Evolutionary conservation across 2,888 invertebrate genomes (phyloP).

Genomic region (Luffia ferchaultella): DNA sequence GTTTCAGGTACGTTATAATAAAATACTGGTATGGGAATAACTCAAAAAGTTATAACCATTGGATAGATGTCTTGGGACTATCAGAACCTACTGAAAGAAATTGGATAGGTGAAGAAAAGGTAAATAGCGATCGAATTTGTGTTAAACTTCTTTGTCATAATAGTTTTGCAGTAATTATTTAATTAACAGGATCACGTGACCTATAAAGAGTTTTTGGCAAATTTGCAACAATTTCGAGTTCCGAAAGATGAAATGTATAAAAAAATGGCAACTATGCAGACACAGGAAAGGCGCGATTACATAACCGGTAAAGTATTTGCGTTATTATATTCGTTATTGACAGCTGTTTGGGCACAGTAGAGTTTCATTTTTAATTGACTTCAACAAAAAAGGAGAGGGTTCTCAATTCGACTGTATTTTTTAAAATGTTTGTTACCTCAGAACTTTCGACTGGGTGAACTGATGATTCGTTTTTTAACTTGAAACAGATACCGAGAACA

Average conservation of each 20-base stretch:
- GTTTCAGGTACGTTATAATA: slow-evolving; percentile 74
- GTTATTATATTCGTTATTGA: too few species aligned
- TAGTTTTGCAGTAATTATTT: neutral
- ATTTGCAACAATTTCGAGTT: slow-evolving; percentile 69
- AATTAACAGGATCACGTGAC: slow-evolving; percentile 69
- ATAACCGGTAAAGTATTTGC: too few species aligned
- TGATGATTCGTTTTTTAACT: too few species aligned
- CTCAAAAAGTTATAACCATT: slow-evolving; percentile 75
- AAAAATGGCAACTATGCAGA: slow-evolving; percentile 49
- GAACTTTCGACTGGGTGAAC: too few species aligned
- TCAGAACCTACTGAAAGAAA: slow-evolving; percentile 76
- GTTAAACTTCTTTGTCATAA: neutral
- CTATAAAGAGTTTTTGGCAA: slow-evolving; percentile 73
- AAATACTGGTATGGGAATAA: slow-evolving; percentile 80
- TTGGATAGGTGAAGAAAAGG: slow-evolving; percentile 73
- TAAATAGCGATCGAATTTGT: slow-evolving; percentile 20
- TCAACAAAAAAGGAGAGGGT: too few species aligned
- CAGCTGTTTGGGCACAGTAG: slow-evolving; percentile 42
- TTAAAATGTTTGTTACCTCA: too few species aligned
- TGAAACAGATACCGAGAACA: too few species aligned
- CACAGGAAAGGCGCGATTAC: slow-evolving; percentile 37
- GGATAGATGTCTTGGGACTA: slow-evolving; percentile 74
- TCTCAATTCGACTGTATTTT: too few species aligned
- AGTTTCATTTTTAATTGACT: slow-evolving; percentile 15
- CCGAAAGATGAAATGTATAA: slow-evolving; percentile 53